Percentiles rank a stretch among this genome's conserved stretches.
Evolutionary conservation across 2,797 vertebrate genomes (phyloP).

Genomic region (Poecilia wingei): DNA sequence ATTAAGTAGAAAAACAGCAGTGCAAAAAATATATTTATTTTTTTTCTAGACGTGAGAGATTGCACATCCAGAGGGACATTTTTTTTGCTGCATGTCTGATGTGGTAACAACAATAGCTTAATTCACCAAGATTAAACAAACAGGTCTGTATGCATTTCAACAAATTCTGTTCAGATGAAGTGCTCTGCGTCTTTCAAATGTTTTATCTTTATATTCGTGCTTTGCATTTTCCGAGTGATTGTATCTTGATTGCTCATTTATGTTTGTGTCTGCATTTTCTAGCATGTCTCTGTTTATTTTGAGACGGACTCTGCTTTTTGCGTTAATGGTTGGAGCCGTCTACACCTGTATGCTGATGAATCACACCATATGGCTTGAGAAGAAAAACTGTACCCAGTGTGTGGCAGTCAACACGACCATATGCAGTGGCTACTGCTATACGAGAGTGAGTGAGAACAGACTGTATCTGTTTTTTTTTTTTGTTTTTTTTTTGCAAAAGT

Average conservation of each 20-base stretch:
- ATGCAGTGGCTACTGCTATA: conserved; percentile 91
- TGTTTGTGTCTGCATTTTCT: conserved; percentile 7
- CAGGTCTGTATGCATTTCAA: conserved; percentile 11
- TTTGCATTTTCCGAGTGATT: not conserved
- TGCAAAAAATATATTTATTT: not conserved
- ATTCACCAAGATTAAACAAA: not conserved
- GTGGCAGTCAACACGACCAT: conserved; percentile 91
- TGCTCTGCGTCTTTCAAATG: not conserved
- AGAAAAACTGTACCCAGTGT: conserved; percentile 85
- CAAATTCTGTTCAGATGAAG: not conserved
- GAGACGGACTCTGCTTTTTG: conserved; percentile 75
- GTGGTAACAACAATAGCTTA: conserved; percentile 1
- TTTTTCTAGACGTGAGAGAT: not conserved
- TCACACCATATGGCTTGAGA: conserved; percentile 86
- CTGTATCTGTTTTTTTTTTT: no score
- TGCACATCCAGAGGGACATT: not conserved
- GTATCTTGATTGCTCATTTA: not conserved
- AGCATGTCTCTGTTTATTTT: conserved; percentile 77
- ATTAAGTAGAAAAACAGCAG: not conserved
- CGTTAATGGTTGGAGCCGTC: conserved; percentile 65
- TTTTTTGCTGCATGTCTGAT: not conserved
- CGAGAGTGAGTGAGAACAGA: conserved; percentile 79
- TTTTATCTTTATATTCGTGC: not conserved
- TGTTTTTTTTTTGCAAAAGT: not conserved
- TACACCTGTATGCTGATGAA: conserved; percentile 84